Evolutionary conservation across 1,140 invertebrate species (phyloP).

Genomic region (Brachionus koreanus): DNA sequence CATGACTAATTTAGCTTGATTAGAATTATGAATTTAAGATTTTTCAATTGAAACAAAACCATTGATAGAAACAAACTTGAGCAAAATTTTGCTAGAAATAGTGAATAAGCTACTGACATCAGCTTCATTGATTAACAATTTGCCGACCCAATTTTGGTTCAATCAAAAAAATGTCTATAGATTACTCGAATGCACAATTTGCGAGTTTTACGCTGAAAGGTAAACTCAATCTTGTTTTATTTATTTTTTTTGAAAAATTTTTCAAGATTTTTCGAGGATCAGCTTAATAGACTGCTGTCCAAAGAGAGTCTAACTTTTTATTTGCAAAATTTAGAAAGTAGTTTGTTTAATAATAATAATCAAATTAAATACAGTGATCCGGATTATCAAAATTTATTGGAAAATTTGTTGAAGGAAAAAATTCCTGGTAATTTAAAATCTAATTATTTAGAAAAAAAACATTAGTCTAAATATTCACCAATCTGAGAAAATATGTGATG

Average conservation of each 20-base stretch:
- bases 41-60: neutral
- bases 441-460: too few species aligned
- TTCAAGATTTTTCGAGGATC: neutral
- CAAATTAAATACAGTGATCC: neutral
- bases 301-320: neutral
- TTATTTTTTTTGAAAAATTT: neutral
- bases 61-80: neutral
- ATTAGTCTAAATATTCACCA: too few species aligned
- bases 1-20: neutral
- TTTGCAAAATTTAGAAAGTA: neutral
- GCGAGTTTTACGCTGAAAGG: slow-evolving; percentile 25
- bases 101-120: neutral
- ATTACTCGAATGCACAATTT: neutral
- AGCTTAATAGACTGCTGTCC: neutral
- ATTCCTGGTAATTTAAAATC: slow-evolving; percentile 2
- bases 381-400: neutral
- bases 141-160: neutral
- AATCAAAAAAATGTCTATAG: slow-evolving; percentile 32
- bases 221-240: neutral
- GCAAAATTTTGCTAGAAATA: slow-evolving; percentile 9
- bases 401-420: neutral
- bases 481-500: too few species aligned
- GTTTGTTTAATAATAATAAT: neutral
- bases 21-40: neutral
- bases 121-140: neutral